Conservation (phyloP, 2,888 invertebrate genomes). For the Punctoribates punctum region DNA sequence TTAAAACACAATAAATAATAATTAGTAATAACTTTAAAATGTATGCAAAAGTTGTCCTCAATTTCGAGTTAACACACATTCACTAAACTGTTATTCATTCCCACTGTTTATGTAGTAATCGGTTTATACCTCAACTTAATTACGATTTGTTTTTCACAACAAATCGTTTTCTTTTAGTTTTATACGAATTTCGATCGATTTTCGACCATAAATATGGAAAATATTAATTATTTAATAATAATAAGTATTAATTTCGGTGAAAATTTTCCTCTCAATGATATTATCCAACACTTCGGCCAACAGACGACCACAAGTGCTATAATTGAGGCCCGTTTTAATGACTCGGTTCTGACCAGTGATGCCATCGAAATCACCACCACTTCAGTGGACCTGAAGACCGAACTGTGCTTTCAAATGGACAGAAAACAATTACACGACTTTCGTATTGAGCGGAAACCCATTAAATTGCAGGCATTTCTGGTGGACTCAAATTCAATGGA, state of each 20-base stretch:
- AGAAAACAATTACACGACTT: constrained; percentile 41
- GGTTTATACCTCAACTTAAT: too few species aligned
- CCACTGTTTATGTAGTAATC: too few species aligned
- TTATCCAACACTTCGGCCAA: background rate
- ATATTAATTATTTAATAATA: constrained; percentile 35
- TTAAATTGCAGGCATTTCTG: constrained; percentile 43
- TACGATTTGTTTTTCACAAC: too few species aligned
- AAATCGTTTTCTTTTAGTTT: too few species aligned
- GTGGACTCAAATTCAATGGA: constrained; percentile 16
- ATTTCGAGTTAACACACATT: background rate
- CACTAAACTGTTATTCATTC: too few species aligned
- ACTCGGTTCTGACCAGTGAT: constrained; percentile 38
- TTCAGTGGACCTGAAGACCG: constrained; percentile 36
- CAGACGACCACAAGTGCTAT: constrained; percentile 23
- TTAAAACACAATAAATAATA: background rate
- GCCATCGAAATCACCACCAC: constrained; percentile 27
- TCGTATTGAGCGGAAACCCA: constrained; percentile 43
- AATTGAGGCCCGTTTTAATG: constrained; percentile 44
- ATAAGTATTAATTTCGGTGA: constrained; percentile 38
- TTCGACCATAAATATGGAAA: background rate
- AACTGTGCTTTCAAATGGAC: constrained; percentile 42
- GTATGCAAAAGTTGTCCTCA: background rate
- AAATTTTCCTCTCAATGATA: constrained; percentile 36
- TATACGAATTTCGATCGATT: too few species aligned
- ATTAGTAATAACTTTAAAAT: background rate